Evolutionary conservation across 30 jellyfish, hydroid and myxozoan genomes (phyloP), one percentile per base, ranked within the genome.

Genomic region (Sanderia malayensis): DNA sequence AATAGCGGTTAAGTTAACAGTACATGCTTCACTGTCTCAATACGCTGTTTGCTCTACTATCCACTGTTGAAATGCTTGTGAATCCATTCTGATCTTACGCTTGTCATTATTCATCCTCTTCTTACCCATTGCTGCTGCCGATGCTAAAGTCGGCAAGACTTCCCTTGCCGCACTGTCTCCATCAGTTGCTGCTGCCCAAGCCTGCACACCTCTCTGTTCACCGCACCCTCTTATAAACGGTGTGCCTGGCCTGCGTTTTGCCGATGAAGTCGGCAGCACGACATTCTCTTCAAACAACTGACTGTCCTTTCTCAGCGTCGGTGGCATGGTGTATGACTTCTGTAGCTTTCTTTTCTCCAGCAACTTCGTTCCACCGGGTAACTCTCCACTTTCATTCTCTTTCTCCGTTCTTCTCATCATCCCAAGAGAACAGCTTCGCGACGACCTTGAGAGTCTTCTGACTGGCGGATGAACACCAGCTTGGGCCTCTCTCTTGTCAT

Each of bases 31-130:
- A n/a, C n/a, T 41, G 15, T 41, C 15, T 49, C 27, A 49, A 19
- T 4, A 49, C 7, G 64, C 64, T 19, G 25, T 49, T 19, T 49
- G 64, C 64, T 49, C 64, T 9, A 18, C 24, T 9, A 49, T 49
- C 64, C 64, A 49, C 18, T 49, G 64, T 24, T 49, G 64, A 19
- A 49, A 49, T 4, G 27, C 23, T 24, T 49, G 64, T 2, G 64
- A 7, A 49, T 49, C 64, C 64, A 49, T 49, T 49, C 64, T 49
- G 4, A 49, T 9, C 3, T 49, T 49, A 3, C 64, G 7, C 8
- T 11, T 11, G 7, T 2, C 3, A 8, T 4, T 49, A 15, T 49
- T 24, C 4, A 19, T 49, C 27, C 24, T 19, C 27, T 49, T 49
- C 27, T 49, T 19, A 49, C 6, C 23, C 3, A 8, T 24, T 9